Base-by-base conservation (phyloP, 53 echinoderm and acorn worm species). In the Holothuria scabra region DNA sequence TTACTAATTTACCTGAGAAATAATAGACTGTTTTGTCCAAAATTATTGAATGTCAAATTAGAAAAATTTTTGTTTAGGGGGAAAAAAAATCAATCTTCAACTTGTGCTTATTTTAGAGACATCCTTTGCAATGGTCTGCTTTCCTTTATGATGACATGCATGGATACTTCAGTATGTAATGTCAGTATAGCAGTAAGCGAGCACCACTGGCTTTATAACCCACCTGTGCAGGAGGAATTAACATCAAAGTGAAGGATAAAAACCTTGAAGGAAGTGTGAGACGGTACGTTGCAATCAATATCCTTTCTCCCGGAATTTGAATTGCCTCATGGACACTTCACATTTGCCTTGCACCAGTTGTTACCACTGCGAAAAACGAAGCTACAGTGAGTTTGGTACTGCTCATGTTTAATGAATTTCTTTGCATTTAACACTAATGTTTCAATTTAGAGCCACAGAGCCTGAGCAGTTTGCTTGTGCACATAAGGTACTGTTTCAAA, bases 331-430 rank as follows among this genome's bases (percentile, higher is more conserved):
- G 72, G 72, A 72, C 72, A 72, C 72, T 72, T 72, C 72, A 72
- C 72, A n/a, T 72, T 72, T 72, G 72, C 72, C 72, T 72, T 46
- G 72, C 72, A 72, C 72, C 72, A 72, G 72, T 72, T 72, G 37
- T 49, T 49, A 46, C 72, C 12, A 49, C 24, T 26, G 72, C n/a
- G n/a, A n/a, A n/a, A 22, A 46, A 48, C 23, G 23, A 38, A 22
- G 65, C 65, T 65, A 28, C 28, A 44, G 14, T 1, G 72, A 46
- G 72, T 44, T 72, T 22, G 72, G 46, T 72, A 13, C 31, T 28
- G 24, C 44, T 44, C 46, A 72, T 41, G 72, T 72, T 25, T 72
- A 72, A 72, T 72, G 72, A 72, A 44, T 48, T 49, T 72, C 44
- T 72, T 48, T 72, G 44, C 72, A 72, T 72, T 72, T 44, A 72